phyloP scores from a whole-genome alignment of 1,140 invertebrate genomes.

The Nephila pilipes region DNA sequence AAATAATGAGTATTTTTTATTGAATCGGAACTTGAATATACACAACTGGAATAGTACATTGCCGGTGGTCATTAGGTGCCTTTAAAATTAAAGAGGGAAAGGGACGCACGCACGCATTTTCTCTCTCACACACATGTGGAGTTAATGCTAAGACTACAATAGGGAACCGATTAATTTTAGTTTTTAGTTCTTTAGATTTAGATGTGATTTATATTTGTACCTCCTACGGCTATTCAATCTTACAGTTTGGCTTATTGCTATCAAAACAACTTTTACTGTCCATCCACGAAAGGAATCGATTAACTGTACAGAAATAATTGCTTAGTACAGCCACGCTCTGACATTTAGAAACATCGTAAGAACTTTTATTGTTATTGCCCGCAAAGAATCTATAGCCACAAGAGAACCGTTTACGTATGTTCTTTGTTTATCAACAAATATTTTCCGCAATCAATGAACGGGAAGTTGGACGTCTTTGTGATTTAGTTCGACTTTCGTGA shows the following conservation, averaged over 20 bases:
- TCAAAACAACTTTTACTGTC: not conserved
- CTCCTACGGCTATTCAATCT: not conserved
- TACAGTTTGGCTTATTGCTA: not conserved
- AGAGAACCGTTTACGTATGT: not conserved
- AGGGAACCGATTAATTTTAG: not conserved
- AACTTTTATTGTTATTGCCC: not conserved
- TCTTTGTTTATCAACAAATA: not conserved
- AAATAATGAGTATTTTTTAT: no score
- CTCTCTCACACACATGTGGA: not conserved
- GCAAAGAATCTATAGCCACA: not conserved
- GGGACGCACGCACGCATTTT: no score
- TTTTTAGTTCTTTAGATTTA: not conserved
- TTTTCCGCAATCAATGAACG: not conserved
- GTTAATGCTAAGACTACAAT: no score
- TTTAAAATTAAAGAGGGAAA: no score
- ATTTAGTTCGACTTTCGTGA: not conserved
- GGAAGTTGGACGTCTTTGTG: not conserved
- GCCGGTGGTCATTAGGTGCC: no score
- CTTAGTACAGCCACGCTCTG: not conserved
- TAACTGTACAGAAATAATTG: not conserved
- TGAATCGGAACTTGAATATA: no score
- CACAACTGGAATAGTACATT: no score
- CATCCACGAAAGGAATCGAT: not conserved
- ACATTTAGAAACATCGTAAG: not conserved
- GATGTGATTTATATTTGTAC: not conserved